A percentile compares a stretch with the other conserved stretches of the same genome.
These are phyloP conservation scores for Corythaeola cristata DNA, from an alignment of 2,113 vertebrate species.

Conservation along the genomic window DNA sequence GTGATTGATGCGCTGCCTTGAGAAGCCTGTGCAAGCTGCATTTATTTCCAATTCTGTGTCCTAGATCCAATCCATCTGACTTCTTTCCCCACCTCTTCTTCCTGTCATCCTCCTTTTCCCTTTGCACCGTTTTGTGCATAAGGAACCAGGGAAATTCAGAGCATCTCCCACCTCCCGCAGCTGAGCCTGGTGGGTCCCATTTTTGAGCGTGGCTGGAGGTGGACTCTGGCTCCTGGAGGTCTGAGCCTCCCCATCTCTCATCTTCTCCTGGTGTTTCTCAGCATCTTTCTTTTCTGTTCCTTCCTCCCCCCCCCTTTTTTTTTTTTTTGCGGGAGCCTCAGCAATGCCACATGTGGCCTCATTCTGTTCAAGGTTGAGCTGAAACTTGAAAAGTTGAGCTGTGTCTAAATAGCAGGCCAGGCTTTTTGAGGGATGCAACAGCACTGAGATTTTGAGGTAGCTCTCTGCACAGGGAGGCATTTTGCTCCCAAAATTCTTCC, in stretches of 20 bases:
- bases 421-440: background rate
- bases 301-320: accelerated
- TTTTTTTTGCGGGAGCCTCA: background rate
- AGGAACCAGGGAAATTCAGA: background rate
- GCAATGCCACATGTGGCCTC: background rate
- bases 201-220: background rate
- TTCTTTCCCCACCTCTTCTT: background rate
- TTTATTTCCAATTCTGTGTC: background rate
- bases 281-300: background rate
- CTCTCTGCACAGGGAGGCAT: background rate
- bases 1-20: background rate
- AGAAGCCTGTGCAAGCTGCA: background rate
- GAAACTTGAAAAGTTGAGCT: constrained; percentile 8
- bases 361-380: constrained; percentile 5
- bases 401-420: background rate
- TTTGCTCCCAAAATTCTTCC: background rate
- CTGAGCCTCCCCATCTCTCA: background rate
- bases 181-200: background rate
- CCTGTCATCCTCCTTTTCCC: background rate
- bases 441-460: background rate
- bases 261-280: background rate
- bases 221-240: background rate
- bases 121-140: background rate
- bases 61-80: background rate
- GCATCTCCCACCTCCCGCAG: background rate